Conservation (phyloP, 2,113 vertebrate genomes). For the Delphinapterus leucas region DNA sequence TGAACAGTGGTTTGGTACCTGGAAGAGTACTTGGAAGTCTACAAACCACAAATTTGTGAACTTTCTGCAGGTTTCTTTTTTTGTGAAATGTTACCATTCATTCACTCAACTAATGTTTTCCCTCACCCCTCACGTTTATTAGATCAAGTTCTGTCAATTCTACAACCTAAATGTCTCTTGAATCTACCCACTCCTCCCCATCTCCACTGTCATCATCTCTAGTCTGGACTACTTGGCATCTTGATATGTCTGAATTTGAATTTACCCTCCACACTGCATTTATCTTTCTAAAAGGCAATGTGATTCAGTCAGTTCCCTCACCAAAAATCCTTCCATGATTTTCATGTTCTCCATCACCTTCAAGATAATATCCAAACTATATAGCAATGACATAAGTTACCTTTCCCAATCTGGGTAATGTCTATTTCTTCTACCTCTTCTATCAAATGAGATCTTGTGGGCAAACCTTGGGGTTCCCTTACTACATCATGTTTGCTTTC, state of each 20-base stretch:
- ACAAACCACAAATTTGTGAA: not conserved
- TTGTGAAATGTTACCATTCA: slow-evolving; percentile 1
- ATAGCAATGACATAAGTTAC: not conserved
- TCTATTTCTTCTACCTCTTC: not conserved
- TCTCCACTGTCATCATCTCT: not conserved
- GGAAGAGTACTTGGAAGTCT: not conserved
- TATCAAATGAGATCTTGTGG: not conserved
- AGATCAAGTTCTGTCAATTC: not conserved
- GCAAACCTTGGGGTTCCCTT: not conserved
- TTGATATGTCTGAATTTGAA: not conserved
- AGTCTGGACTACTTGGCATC: not conserved
- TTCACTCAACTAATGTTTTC: slow-evolving; percentile 6
- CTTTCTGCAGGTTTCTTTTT: slow-evolving; percentile 7
- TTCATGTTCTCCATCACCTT: slow-evolving; percentile 7
- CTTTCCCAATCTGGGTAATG: not conserved
- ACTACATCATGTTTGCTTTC: not conserved
- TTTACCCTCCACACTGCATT: not conserved
- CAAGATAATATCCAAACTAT: slow-evolving; percentile 43
- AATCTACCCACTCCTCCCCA: not conserved
- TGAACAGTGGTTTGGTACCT: not conserved
- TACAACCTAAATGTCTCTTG: not conserved
- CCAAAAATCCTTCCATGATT: not conserved
- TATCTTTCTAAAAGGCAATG: not conserved
- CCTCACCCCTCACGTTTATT: not conserved
- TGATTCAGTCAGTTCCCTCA: not conserved